Base-by-base conservation (phyloP, 1,140 invertebrate species). In the Drosophila teissieri region DNA sequence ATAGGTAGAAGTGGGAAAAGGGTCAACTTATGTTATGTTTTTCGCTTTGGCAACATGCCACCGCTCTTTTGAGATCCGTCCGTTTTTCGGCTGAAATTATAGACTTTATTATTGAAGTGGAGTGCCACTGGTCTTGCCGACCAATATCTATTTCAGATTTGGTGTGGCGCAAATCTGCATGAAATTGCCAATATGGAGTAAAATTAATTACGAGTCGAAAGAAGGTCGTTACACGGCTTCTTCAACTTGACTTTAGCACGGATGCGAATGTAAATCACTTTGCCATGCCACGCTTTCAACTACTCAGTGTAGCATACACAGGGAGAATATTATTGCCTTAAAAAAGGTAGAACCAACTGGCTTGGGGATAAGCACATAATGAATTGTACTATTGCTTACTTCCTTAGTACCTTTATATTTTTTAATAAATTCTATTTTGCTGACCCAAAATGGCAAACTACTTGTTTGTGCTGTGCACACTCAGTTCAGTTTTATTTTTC, bases 191-290 rank as follows among this genome's bases (percentile, higher is more conserved):
- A 70, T 70, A 70, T 70, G 24, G 7, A 51, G 5, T 12, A 70
- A 70, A 70, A 70, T 70, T 70, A 70, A 70, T 70, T 70, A 46
- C 64, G 56, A 56, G 49, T 39, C 34, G 39, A 73, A 54, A 70
- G 49, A 24, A 64, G 58, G 75, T 86, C 83, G 84, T 83, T 88
- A 77, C 79, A 79, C 80, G 83, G 65, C 72, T 80, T 69, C 56
- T 68, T 64, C 78, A 72, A 65, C 64, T 65, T 86, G 82, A 62
- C 72, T 73, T 61, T 61, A 65, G 73, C 72, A 52, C 39, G 61
- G 31, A 57, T 76, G 85, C 75, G 75, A 90, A 91, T 90, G 90
- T 91, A 91, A 91, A 91, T 91, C 83, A 91, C 89, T 91, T 91
- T 19, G 83, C 80, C 70, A 91, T 48, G 70, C 73, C 64, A 70